These are phyloP conservation scores for Eurystomus glaucurus DNA, from an alignment of 2,797 vertebrate species.

Conservation along the genomic window DNA sequence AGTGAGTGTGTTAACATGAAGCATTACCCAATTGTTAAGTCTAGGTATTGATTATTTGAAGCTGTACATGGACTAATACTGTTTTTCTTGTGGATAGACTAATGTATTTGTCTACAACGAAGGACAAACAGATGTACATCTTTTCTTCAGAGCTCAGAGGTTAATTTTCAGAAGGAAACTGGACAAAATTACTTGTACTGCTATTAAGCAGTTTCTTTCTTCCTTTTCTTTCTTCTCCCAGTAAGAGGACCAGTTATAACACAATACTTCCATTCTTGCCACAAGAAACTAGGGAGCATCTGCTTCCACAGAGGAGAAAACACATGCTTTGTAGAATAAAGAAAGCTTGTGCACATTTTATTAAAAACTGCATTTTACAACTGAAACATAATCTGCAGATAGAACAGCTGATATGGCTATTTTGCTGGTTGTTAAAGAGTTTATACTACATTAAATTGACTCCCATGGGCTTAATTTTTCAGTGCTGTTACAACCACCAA, in stretches of 20 bases:
- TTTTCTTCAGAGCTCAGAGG: conserved; percentile 55
- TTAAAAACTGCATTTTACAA: conserved; percentile 73
- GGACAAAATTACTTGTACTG: conserved; percentile 20
- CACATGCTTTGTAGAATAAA: conserved; percentile 73
- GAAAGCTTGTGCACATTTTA: conserved; percentile 60
- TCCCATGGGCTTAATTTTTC: conserved; percentile 83
- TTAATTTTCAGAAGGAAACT: conserved; percentile 54
- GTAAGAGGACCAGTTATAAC: neutral
- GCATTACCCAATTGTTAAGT: conserved; percentile 40
- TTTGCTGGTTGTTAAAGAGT: conserved; percentile 81
- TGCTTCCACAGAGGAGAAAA: conserved; percentile 46
- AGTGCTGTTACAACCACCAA: conserved; percentile 74
- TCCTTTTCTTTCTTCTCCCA: conserved; percentile 12
- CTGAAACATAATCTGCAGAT: conserved; percentile 76
- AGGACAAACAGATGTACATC: conserved; percentile 35
- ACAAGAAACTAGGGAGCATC: conserved; percentile 31
- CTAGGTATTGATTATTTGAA: conserved; percentile 75
- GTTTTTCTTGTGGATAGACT: conserved; percentile 51
- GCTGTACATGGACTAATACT: conserved; percentile 51
- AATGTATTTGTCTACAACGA: conserved; percentile 59
- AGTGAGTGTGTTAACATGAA: conserved; percentile 58
- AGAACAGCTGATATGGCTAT: conserved; percentile 73
- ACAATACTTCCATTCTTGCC: conserved; percentile 43
- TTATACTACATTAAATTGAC: conserved; percentile 84
- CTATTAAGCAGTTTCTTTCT: conserved; percentile 21